Evolutionary conservation across 2,797 vertebrate genomes (phyloP), one percentile per base, ranked within the genome.

Genomic region (Neoniphon sammara): DNA sequence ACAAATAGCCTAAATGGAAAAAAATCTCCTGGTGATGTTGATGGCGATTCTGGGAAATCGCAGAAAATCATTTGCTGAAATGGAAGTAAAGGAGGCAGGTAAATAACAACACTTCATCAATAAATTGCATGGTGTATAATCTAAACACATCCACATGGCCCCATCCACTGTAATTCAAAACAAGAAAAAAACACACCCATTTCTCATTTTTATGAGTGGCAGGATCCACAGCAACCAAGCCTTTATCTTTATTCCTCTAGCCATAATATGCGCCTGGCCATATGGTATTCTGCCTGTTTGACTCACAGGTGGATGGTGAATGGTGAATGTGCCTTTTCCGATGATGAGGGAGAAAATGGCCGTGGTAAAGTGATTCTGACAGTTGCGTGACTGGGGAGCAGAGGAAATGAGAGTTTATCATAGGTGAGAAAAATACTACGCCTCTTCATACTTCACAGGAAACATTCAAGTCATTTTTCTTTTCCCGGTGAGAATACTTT

Each of bases 301-400:
- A 58, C 25, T 83, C 63, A 56, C 55, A 68, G 70, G 53, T 66
- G 58, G 53, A n/a, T n/a, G n/a, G n/a, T n/a, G n/a, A n/a, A 69
- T 54, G 62, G 46, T 12, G 60, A 17, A 69, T 57, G 70, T 58
- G 67, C 65, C 87, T 70, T 76, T 86, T 78, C 77, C 69, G 72
- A 81, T 66, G 80, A 78, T 27, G 79, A 75, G 54, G 55, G 60
- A 74, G 66, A 66, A 80, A 83, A 86, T 1, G n/a, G 74, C 65
- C 82, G 85, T 25, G 58, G 73, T 46, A 78, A 90, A 91, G 78
- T 82, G 83, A 86, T 80, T 82, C 68, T 89, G 88, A 90, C 77
- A 80, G 78, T 66, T 84, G 70, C 39, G 53, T 81, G 82, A 87
- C 65, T 57, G n/a, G 82, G 81, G 79, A 88, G 79, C 67, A 66